Base-by-base conservation (phyloP, 2,797 vertebrate species). In the Petrocephalus schoutedeni region DNA sequence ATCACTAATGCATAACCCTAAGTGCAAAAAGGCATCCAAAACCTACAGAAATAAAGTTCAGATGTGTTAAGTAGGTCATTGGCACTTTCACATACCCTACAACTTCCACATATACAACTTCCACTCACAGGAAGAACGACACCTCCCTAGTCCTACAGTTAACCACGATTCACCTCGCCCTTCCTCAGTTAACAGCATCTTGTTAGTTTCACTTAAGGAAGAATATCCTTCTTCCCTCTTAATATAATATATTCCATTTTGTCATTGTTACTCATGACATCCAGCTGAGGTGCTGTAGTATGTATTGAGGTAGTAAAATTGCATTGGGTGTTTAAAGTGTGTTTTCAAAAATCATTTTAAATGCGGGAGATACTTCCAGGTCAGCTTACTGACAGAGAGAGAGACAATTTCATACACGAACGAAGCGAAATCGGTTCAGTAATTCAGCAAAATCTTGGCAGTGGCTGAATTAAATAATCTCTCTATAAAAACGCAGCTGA, bases 401-500 rank as follows among this genome's bases (percentile, higher is more conserved):
- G n/a, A 87, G 19, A 41, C 36, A 87, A 84, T 88, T 19, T 32
- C 80, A 84, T 88, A 57, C 28, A 36, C 28, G 1, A 85, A 83
- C 28, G 57, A n/a, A 85, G 57, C 49, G 87, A 54, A 10, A 51
- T 54, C 16, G 28, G 54, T n/a, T 58, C 49, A 67, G 53, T 45
- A 85, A 77, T 53, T 80, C 54, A 71, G 85, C 54, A 36, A 14
- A 9, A 32, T 56, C 16, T 54, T 67, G 53, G 32, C 88, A 86
- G 56, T 45, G 3, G 53, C 36, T 58, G 64, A 71, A 86, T 86
- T n/a, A 58, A 51, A 28, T 21, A 49, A 88, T 86, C 59, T 77
- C 32, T 61, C 23, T 23, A 9, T 88, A 61, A 86, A 88, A 88
- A 74, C 10, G 36, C 61, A 86, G 61, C 53, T 45, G 51, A 85